Evolutionary conservation across 2,797 vertebrate genomes (phyloP), one percentile per base, ranked within the genome.

Genomic region (Oreochromis grahami): DNA sequence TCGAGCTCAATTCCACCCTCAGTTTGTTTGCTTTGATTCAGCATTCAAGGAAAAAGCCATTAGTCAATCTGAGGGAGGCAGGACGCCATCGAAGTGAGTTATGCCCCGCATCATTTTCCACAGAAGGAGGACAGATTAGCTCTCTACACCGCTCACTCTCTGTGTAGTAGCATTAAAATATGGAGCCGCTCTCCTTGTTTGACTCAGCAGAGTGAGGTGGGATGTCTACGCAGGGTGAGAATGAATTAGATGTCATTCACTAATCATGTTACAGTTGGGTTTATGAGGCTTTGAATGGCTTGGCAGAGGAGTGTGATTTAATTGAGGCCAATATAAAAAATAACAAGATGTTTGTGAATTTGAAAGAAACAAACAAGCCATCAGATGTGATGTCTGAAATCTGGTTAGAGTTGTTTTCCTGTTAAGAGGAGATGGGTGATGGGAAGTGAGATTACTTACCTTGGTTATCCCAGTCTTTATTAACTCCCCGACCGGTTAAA

Each of bases 21-120:
- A 77, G 80, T 92, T 90, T 89, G 89, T 90, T 93, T 93, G 88
- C 88, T 94, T 95, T 94, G 85, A 93, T 95, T 94, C 88, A 78
- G 85, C 91, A 88, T 88, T 93, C 74, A 90, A 94, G 91, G 93
- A 90, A 93, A 93, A 87, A 87, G 81, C 81, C 90, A 93, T 94
- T 89, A 93, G 82, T 95, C 94, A 93, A 79, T 89, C 83, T 76
- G 63, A 15, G 24, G 77, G 85, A 92, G 89, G 88, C 89, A 84
- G 84, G 80, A 89, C 38, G 65, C 88, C 90, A 87, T 87, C 81
- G 5, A 43, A 80, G 82, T 93, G 90, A 95, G 82, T 92, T 93
- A 95, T 94, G 90, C 79, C 78, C 89, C 32, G 82, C 91, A 91
- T 94, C 83, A 74, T 91, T 93, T 92, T 94, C 89, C 79, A 85